A percentile compares a stretch with the other conserved stretches of the same genome.
Evolutionary conservation across 1,140 invertebrate genomes (phyloP).

Genomic region (Triops longicaudatus): DNA sequence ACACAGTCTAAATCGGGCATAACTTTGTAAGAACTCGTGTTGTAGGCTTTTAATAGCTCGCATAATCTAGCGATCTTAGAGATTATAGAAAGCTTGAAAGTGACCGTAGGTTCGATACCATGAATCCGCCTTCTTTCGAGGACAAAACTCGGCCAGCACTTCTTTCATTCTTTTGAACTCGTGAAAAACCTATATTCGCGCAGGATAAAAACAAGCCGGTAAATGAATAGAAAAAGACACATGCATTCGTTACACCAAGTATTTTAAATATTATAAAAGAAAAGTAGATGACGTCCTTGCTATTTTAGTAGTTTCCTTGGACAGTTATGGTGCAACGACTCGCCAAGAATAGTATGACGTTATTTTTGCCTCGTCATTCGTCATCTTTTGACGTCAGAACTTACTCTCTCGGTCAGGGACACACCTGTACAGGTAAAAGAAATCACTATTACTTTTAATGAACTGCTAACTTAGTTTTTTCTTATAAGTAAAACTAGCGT

Average conservation of each 20-base stretch:
- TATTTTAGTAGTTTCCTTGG: not conserved
- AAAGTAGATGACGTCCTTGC: not conserved
- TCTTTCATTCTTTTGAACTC: too few relatives aligned
- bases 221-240: too few relatives aligned
- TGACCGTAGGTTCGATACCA: too few relatives aligned
- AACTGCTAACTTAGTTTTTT: not conserved
- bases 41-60: too few relatives aligned
- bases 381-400: conserved; percentile 15
- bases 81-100: too few relatives aligned
- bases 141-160: too few relatives aligned
- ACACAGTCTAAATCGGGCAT: not conserved
- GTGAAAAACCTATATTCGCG: too few relatives aligned
- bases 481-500: not conserved
- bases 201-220: too few relatives aligned
- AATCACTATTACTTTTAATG: not conserved
- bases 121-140: too few relatives aligned
- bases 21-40: not conserved
- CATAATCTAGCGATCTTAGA: too few relatives aligned
- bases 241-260: not conserved
- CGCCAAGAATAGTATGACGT: not conserved
- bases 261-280: not conserved
- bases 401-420: conserved; percentile 9
- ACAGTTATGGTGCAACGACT: conserved; percentile 11
- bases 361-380: not conserved
- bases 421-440: not conserved